These are phyloP conservation scores for Eudiplozoon nipponicum DNA, from an alignment of 2,888 invertebrate genomes.

Conservation along the genomic window DNA sequence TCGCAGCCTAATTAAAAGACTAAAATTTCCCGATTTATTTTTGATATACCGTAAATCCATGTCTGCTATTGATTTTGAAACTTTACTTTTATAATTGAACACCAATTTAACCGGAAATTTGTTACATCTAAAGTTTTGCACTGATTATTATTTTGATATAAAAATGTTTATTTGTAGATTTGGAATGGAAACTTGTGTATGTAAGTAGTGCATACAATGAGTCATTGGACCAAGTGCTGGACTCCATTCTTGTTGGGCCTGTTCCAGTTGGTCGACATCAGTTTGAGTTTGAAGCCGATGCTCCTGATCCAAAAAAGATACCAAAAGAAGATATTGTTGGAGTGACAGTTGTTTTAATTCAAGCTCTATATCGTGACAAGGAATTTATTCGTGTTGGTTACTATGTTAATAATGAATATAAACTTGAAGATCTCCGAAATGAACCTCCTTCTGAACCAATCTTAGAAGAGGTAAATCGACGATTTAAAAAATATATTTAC, in stretches of 20 bases:
- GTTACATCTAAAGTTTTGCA: neutral
- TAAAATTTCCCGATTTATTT: too few relatives aligned
- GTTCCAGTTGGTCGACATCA: conserved; percentile 77
- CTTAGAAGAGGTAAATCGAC: conserved; percentile 42
- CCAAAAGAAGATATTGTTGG: conserved; percentile 85
- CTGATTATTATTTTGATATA: conserved; percentile 3
- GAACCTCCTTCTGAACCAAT: conserved; percentile 65
- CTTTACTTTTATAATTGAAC: too few relatives aligned
- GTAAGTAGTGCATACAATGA: conserved; percentile 90
- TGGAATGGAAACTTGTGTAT: conserved; percentile 98
- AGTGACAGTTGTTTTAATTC: conserved; percentile 71
- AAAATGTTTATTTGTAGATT: conserved; percentile 34
- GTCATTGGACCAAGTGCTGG: conserved; percentile 71
- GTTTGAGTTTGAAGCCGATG: conserved; percentile 71
- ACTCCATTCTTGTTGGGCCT: conserved; percentile 84
- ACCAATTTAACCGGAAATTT: neutral
- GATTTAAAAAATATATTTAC: neutral
- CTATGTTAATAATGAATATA: conserved; percentile 86
- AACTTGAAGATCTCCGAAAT: conserved; percentile 58
- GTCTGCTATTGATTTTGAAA: too few relatives aligned
- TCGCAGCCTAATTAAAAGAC: too few relatives aligned
- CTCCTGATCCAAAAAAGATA: conserved; percentile 65
- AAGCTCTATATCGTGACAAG: conserved; percentile 59
- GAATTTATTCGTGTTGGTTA: conserved; percentile 85
- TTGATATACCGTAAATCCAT: too few relatives aligned